Conservation (phyloP, 2,113 vertebrate genomes). For the Cnemophilus loriae region DNA sequence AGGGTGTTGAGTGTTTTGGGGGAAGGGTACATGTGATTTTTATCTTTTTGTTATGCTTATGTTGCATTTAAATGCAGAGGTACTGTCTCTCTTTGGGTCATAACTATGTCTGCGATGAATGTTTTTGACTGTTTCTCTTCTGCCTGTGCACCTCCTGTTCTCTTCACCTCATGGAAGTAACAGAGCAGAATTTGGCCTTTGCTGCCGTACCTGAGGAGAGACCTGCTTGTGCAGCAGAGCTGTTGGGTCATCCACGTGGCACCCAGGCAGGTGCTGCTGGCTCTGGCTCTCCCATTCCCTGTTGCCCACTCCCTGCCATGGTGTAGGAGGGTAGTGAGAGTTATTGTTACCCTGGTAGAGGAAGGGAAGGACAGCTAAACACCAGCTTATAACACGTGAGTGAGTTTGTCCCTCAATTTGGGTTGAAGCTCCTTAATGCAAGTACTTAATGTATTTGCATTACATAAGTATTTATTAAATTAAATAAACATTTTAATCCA, state of each 20-base stretch:
- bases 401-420: neutral
- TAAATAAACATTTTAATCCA: neutral
- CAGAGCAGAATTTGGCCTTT: neutral
- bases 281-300: neutral
- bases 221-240: accelerated
- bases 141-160: neutral
- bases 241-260: accelerated
- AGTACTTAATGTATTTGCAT: neutral
- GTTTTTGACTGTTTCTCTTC: neutral
- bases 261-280: neutral
- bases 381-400: neutral
- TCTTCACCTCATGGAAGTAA: neutral
- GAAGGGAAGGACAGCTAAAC: neutral
- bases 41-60: neutral
- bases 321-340: neutral
- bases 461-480: neutral
- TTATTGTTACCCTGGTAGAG: neutral
- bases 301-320: neutral
- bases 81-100: constrained; percentile 50
- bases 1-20: constrained; percentile 1
- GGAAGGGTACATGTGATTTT: neutral
- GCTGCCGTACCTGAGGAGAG: neutral
- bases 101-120: neutral
- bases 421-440: neutral
- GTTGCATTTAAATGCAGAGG: constrained; percentile 63